Evolutionary conservation across 2,113 vertebrate genomes (phyloP), one percentile per base, ranked within the genome.

Genomic region (Pholis gunnellus): DNA sequence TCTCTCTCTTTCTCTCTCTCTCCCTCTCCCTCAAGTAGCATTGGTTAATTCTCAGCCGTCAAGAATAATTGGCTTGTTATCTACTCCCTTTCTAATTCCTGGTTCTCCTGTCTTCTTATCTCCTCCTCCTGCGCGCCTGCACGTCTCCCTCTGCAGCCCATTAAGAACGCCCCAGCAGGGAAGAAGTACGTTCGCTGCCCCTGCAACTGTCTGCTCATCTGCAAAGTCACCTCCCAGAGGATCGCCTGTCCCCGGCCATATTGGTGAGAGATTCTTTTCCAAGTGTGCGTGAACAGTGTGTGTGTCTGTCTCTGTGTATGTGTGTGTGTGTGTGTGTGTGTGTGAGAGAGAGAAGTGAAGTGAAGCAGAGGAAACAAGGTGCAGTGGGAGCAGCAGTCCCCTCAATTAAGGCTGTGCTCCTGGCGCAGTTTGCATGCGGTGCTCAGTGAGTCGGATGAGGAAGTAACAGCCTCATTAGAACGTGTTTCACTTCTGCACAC

Each of bases 141-240:
- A 34, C 71, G 25, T 88, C 59, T 93, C 84, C 93, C 89, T 84
- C 85, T 88, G 27, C 92, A 97, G 97, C 97, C 97, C 78, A 97
- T 97, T 91, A 97, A 98, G 93, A 97, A 97, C 77, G 96, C 97
- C 76, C 97, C 97, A 4, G 95, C 96, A 42, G 97, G 97, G 79
- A 97, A 98, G 94, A 97, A 97, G 91, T 97, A 98, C 56, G 97
- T 97, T 13, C 95, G 97, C 75, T 97, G 97, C 79, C 97, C 97
- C 61, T 97, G 97, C 92, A 97, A 97, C 92, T 97, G 97, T 87
- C 96, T 97, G 76, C 96, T 98, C 89, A 97, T 97, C 93, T 97
- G 97, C 94, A 97, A 97, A 94, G 97, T 97, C 89, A 97, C 96
- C 9, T 98, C 97, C 68, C 97, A 97, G 86, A 93, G 97, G 91